Evolutionary conservation across 2,113 vertebrate genomes (phyloP).

Genomic region (Paralichthys olivaceus): DNA sequence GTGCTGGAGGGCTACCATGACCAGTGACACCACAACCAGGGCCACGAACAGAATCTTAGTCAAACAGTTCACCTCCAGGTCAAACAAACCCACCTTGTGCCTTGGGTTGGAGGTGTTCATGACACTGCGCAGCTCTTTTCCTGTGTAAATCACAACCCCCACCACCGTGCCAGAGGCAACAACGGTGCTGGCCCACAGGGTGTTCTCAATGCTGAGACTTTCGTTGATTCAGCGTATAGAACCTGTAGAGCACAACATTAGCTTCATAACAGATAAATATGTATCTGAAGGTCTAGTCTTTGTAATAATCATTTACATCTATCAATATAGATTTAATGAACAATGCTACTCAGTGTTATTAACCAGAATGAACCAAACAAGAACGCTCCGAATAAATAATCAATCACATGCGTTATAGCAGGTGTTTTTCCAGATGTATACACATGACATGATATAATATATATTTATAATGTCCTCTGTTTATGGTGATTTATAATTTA

Average conservation of each 20-base stretch:
- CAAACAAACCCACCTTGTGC: slow-evolving; percentile 97
- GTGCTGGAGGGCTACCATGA: slow-evolving; percentile 98
- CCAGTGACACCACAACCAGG: slow-evolving; percentile 93
- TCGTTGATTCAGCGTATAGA: not conserved
- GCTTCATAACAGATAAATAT: not conserved
- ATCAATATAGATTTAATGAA: not conserved
- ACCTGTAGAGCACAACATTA: not conserved
- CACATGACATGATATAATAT: not conserved
- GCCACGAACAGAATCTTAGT: slow-evolving; percentile 97
- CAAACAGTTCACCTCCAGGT: slow-evolving; percentile 97
- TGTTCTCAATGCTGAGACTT: slow-evolving; percentile 95
- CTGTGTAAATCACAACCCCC: slow-evolving; percentile 97
- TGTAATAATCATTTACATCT: not conserved
- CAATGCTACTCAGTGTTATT: not conserved
- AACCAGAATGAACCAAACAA: not conserved
- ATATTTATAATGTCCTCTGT: not conserved
- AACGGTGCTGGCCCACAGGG: slow-evolving; percentile 97
- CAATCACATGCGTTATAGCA: not conserved
- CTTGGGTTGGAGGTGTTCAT: slow-evolving; percentile 98
- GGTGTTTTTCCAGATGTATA: not conserved
- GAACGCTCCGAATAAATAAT: not conserved
- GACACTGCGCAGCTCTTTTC: slow-evolving; percentile 94
- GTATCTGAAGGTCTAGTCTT: not conserved
- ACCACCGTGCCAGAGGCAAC: slow-evolving; percentile 96
- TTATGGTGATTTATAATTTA: not conserved